These are phyloP conservation scores for Helicoverpa armigera DNA, from an alignment of 1,140 invertebrate genomes.

Conservation along the genomic window DNA sequence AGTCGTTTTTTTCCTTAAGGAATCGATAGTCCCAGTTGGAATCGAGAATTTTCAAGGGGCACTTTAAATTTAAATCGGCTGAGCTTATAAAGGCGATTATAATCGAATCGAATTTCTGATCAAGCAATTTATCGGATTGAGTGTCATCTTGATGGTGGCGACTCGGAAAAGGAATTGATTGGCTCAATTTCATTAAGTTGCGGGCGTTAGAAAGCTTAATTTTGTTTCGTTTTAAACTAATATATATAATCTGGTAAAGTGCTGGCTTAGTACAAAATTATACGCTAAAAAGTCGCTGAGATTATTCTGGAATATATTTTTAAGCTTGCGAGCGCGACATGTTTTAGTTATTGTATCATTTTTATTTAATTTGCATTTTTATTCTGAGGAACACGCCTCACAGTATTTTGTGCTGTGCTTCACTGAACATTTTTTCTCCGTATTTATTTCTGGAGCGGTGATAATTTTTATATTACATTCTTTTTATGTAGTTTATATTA, in stretches of 20 bases:
- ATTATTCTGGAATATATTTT: slow-evolving; percentile 17
- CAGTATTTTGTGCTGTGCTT: slow-evolving; percentile 5
- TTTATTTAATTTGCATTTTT: slow-evolving; percentile 33
- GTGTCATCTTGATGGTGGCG: slow-evolving; percentile 51
- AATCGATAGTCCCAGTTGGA: slow-evolving; percentile 59
- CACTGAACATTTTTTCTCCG: background rate
- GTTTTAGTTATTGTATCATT: slow-evolving; percentile 28
- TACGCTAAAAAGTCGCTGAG: slow-evolving; percentile 17
- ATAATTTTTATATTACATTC: background rate
- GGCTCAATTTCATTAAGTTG: slow-evolving; percentile 51
- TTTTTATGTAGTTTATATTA: background rate
- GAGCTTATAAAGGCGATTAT: slow-evolving; percentile 68
- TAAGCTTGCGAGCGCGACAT: slow-evolving; percentile 19
- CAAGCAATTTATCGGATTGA: slow-evolving; percentile 61
- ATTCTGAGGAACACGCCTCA: slow-evolving; percentile 8
- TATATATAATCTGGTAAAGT: slow-evolving; percentile 1
- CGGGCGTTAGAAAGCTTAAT: slow-evolving; percentile 11
- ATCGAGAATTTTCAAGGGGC: slow-evolving; percentile 59
- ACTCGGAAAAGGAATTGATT: slow-evolving; percentile 46
- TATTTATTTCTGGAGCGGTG: background rate
- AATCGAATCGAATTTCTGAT: slow-evolving; percentile 67
- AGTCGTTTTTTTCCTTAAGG: slow-evolving; percentile 61
- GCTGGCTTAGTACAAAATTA: slow-evolving; percentile 14
- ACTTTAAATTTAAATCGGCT: slow-evolving; percentile 65
- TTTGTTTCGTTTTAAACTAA: slow-evolving; percentile 11